Base-by-base conservation (phyloP, 2,797 vertebrate genomes). In the Melanotaenia trifasciata region DNA sequence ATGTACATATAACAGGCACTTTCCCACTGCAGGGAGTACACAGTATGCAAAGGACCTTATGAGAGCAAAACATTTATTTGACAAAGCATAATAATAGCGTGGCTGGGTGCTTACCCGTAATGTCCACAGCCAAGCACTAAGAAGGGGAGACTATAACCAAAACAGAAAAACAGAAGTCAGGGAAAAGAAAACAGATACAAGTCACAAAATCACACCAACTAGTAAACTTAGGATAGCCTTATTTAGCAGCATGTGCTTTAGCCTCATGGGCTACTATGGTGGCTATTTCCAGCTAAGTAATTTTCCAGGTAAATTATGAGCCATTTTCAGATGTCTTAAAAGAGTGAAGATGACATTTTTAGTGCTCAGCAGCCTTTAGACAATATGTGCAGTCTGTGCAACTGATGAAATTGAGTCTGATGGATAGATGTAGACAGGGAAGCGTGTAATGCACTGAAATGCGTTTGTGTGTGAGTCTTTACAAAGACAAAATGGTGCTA, bases 231-330 rank as follows among this genome's bases (percentile, higher is more conserved):
- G 43, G 60, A 76, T 28, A 66, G 18, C 38, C 30, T 56, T 47
- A 57, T 64, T 14, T 61, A 65, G 65, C 20, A 7, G 14, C 58
- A 58, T 22, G 20, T 67, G 38, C 73, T 47, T 43, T 58, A 22
- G 58, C 66, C 60, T 79, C 54, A 18, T 62, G 72, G 28, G 63
- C 56, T 56, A 63, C 33, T 20, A 5, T 47, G 63, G 40, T 24
- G 53, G 54, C 60, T 69, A 58, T 81, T 86, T 64, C 70, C 72
- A 69, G 47, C n/a, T 26, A 54, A 47, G 64, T 63, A 10, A 59
- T 69, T 68, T 74, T 69, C 33, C 45, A 32, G 47, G 12, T 57
- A 58, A 62, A 72, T 65, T 75, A 30, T 67, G 30, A 67, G 66
- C 30, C 13, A 16, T 68, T 78, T 78, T 68, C 45, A 35, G 53